Evolutionary conservation across 2,888 invertebrate species (phyloP).

Genomic region (Eilema griseolum): DNA sequence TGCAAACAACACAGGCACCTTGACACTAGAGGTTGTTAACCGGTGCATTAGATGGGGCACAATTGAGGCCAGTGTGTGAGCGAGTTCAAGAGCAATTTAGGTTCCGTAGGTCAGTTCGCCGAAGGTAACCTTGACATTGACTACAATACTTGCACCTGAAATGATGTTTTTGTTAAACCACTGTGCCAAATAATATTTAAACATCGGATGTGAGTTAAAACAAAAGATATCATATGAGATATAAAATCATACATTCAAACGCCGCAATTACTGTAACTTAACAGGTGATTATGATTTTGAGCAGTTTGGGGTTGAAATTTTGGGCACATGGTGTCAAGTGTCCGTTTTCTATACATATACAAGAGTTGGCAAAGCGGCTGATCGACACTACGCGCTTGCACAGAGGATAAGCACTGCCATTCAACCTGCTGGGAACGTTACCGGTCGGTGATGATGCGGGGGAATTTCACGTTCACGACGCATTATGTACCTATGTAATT

Average conservation of each 20-base stretch:
- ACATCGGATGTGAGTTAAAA: not conserved
- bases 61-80: constrained; percentile 87
- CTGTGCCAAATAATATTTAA: constrained; percentile 31
- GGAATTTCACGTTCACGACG: no score
- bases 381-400: no score
- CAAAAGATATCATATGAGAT: not conserved
- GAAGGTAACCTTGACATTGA: constrained; percentile 87
- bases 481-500: no score
- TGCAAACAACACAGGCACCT: constrained; percentile 82
- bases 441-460: no score
- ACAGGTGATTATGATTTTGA: no score
- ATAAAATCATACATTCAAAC: not conserved
- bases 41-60: constrained; percentile 84
- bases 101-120: constrained; percentile 87
- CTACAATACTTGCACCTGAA: constrained; percentile 70
- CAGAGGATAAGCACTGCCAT: no score
- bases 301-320: no score
- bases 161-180: constrained; percentile 42
- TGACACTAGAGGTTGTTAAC: constrained; percentile 86
- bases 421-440: no score
- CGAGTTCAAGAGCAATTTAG: constrained; percentile 87
- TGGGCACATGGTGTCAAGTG: no score
- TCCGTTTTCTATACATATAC: no score
- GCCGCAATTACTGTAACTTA: no score
- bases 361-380: no score